Percentiles rank a stretch among this genome's conserved stretches.
phyloP scores from a whole-genome alignment of 1,140 invertebrate genomes.

The Pantala flavescens region DNA sequence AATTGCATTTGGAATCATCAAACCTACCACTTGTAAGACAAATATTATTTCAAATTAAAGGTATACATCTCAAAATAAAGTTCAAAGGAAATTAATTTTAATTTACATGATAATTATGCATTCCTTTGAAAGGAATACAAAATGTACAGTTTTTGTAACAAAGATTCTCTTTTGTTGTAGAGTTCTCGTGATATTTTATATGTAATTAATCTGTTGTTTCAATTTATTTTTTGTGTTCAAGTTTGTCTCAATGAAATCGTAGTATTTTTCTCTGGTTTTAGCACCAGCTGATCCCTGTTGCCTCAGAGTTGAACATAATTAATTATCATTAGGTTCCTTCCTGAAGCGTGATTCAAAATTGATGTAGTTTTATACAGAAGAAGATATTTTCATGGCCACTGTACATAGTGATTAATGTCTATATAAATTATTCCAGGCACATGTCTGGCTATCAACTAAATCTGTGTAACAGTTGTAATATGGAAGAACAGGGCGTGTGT shows the following conservation, averaged over 20 bases:
- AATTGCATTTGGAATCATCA: too few species aligned
- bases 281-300: neutral
- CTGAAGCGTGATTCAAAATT: constrained; percentile 5
- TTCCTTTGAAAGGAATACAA: neutral
- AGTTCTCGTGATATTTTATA: neutral
- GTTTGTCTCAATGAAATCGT: too few species aligned
- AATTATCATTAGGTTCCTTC: neutral
- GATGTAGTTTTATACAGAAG: constrained; percentile 10
- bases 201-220: neutral
- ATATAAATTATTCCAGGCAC: neutral
- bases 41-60: too few species aligned
- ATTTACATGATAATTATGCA: neutral
- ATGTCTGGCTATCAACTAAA: neutral
- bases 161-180: neutral
- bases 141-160: neutral
- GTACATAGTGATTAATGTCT: neutral
- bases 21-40: too few species aligned
- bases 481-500: neutral
- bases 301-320: neutral
- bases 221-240: neutral
- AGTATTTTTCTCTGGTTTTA: too few species aligned
- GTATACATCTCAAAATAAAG: neutral
- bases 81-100: neutral
- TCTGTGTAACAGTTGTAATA: neutral
- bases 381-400: constrained; percentile 6